Evolutionary conservation across 2,888 invertebrate genomes (phyloP), one percentile per base, ranked within the genome.

Genomic region (Seira sanloemensis): DNA sequence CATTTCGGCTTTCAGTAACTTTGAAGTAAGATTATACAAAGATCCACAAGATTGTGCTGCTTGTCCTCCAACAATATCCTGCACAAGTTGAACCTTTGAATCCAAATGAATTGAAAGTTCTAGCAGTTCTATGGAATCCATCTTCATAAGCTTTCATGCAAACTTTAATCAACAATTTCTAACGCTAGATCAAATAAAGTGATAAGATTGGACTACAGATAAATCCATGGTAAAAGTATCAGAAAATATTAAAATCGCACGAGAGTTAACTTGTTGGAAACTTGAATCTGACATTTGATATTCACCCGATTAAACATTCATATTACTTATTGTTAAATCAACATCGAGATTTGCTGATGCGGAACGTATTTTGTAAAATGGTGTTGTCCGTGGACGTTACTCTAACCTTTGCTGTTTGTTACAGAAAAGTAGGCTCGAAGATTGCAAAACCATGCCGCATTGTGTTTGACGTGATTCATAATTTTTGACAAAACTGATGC

Each of bases 401-500:
- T n/a, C n/a, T n/a, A n/a, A n/a, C n/a, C n/a, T n/a, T n/a, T n/a
- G n/a, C n/a, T n/a, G n/a, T n/a, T n/a, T n/a, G n/a, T n/a, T n/a
- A n/a, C n/a, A n/a, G n/a, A n/a, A n/a, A n/a, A n/a, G n/a, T n/a
- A n/a, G 4, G 37, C 37, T 37, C 37, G 12, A 37, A 37, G 37
- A 12, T 12, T 37, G n/a, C 37, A 37, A 37, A 37, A n/a, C n/a
- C n/a, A n/a, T n/a, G 37, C 12, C 37, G 37, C 37, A 50, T 50
- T 50, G 2, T 18, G 16, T 50, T 50, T 16, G 50, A 50, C 50
- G 50, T 50, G 50, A 50, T 50, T 50, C 50, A 50, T 50, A 50
- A 50, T 50, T 50, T 37, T 50, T 50, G 50, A 50, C 50, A 50
- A 50, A 50, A 50, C 50, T 50, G 50, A 50, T 50, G 50, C 50